Base-by-base conservation (phyloP, 2,888 invertebrate genomes). In the Callyntrura guangdongensis region DNA sequence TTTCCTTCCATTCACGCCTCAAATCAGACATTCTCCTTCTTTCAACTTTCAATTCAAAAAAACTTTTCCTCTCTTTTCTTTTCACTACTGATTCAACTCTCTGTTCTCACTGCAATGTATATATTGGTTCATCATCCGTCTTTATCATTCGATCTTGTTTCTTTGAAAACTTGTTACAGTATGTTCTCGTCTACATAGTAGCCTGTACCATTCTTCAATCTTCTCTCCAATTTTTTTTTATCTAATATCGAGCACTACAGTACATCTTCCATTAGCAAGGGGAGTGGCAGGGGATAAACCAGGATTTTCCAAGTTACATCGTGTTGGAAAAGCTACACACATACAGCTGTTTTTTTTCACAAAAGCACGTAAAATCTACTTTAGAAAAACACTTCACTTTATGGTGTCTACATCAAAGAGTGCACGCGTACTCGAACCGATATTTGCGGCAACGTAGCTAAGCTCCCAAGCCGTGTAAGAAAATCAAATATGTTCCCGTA, bases 1-100 rank as follows among this genome's bases (percentile, higher is more conserved):
- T 88, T 88, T 88, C 82, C 81, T 82, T 82, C 81, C 17, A 82
- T 88, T 88, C 82, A 69, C 27, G 69, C 20, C 59, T 59, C 72
- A 88, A 88, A 88, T 88, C 87, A 88, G 72, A 82, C 87, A 69
- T 56, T 47, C 27, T 72, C 14, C 25, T 72, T 25, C 77, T 79
- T 27, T 25, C 47, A 61, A 53, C 27, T 61, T 59, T 25, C 87
- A 27, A 79, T 87, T 87, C 86, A 81, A 86, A 20, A 53, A 53
- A 72, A 79, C 64, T 79, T 82, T 79, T 81, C 64, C 27, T 53
- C n/a, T 53, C 27, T 64, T 61, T 61, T 2, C 9, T 53, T 14
- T 53, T 53, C 3, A n/a, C 69, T 81, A 12, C 84, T 79, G n/a
- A 53, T 67, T 87, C 86, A 87, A 36, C 36, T 36, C 36, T 79